Conservation (phyloP, 2,797 vertebrate genomes). For the Ctenosaura bakeri region DNA sequence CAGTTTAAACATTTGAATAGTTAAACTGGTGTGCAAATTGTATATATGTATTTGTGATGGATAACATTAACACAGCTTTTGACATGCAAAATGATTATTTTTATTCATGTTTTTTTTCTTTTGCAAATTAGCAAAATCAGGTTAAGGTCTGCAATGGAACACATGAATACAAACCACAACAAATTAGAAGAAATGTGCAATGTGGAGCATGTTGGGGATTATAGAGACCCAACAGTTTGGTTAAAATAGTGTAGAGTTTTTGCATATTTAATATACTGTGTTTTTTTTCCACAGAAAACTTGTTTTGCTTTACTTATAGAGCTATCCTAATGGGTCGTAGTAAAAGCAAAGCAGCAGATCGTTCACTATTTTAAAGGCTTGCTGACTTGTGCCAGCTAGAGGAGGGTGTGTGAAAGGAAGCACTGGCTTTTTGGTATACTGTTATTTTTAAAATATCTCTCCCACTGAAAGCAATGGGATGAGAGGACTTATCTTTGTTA, state of each 20-base stretch:
- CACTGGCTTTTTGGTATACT: not conserved
- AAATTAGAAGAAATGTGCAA: not conserved
- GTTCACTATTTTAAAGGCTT: not conserved
- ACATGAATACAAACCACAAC: not conserved
- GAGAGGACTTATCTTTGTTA: not conserved
- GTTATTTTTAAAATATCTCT: not conserved
- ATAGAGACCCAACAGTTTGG: not conserved
- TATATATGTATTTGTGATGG: not conserved
- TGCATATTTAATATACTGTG: not conserved
- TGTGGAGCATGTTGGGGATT: not conserved
- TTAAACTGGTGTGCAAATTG: not conserved
- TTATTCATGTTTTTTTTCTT: not conserved
- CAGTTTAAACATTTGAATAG: conserved; percentile 22
- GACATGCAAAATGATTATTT: not conserved
- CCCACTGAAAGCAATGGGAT: not conserved
- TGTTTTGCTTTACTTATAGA: not conserved
- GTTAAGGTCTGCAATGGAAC: not conserved
- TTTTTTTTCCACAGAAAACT: not conserved
- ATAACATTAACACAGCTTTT: not conserved
- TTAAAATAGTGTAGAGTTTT: not conserved
- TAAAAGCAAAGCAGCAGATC: not conserved
- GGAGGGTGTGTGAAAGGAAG: not conserved
- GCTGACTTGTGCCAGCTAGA: not conserved
- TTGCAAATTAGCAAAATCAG: conserved; percentile 13
- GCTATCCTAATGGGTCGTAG: not conserved